These are phyloP conservation scores for Streptopelia turtur DNA, from an alignment of 2,797 vertebrate genomes.

Conservation along the genomic window DNA sequence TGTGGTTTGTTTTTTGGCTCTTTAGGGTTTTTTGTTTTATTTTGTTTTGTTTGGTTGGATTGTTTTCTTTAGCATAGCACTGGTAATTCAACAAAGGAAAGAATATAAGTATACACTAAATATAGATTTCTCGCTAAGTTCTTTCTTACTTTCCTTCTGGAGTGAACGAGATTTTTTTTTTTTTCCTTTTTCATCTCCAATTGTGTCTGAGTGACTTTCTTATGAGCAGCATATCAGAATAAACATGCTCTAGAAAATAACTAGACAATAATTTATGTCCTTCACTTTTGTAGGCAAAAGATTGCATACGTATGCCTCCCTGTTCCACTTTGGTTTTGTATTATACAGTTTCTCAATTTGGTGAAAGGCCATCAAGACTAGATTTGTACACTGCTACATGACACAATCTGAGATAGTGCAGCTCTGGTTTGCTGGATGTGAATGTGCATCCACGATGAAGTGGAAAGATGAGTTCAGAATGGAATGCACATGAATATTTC, in stretches of 20 bases:
- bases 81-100: not conserved
- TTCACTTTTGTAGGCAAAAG: not conserved
- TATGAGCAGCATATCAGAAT: not conserved
- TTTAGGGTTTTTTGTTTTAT: too few relatives aligned
- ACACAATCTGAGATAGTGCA: not conserved
- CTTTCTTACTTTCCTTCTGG: not conserved
- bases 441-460: not conserved
- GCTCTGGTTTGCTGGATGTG: not conserved
- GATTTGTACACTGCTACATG: not conserved
- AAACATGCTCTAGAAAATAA: not conserved
- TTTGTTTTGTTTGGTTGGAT: too few relatives aligned
- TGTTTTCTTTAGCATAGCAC: not conserved
- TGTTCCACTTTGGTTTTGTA: not conserved
- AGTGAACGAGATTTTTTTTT: not conserved
- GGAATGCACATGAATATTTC: not conserved
- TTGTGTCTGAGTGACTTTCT: not conserved
- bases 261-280: not conserved
- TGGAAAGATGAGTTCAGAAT: not conserved
- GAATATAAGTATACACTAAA: not conserved
- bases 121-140: not conserved
- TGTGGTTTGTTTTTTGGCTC: too few relatives aligned
- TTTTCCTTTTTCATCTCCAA: not conserved
- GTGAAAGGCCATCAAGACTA: not conserved
- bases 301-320: not conserved
- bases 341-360: not conserved